A percentile compares a stretch with the other conserved stretches of the same genome.
phyloP scores from a whole-genome alignment of 2,797 vertebrate genomes.

The Anguilla pacifica region DNA sequence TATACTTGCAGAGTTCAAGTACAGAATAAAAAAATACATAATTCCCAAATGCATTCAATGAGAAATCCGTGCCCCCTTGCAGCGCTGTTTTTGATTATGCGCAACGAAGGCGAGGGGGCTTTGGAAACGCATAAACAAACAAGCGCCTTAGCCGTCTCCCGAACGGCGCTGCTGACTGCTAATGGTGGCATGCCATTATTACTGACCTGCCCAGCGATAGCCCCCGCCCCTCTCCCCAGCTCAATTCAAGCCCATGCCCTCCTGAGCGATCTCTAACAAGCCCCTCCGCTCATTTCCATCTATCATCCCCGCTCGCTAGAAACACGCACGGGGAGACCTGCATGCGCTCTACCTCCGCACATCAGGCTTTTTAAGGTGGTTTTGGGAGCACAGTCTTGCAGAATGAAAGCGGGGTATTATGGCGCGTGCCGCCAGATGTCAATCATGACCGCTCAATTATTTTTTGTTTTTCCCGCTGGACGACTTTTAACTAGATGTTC shows the following conservation, averaged over 20 bases:
- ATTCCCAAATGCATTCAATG: neutral
- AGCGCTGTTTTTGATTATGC: neutral
- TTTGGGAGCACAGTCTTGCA: neutral
- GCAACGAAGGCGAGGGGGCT: neutral
- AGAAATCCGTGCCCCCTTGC: neutral
- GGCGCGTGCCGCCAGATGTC: neutral
- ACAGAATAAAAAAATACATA: neutral
- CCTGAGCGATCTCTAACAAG: constrained; percentile 38
- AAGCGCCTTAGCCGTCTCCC: neutral
- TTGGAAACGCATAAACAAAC: neutral
- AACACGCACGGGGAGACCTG: neutral
- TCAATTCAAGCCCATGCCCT: constrained; percentile 34
- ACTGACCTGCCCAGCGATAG: constrained; percentile 26
- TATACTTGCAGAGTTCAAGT: neutral
- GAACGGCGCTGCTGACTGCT: constrained; percentile 22
- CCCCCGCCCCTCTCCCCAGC: neutral
- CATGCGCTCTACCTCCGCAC: neutral
- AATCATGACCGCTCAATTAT: constrained; percentile 11
- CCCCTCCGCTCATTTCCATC: constrained; percentile 16
- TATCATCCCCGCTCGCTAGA: neutral
- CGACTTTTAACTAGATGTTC: neutral
- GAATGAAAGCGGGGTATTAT: neutral
- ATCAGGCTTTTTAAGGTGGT: neutral
- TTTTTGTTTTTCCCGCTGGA: constrained; percentile 8
- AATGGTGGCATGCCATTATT: constrained; percentile 31